Percentiles rank a stretch among this genome's conserved stretches.
Evolutionary conservation across 30 jellyfish, hydroid and myxozoan species (phyloP).

Genomic region (Calvadosia cruxmelitensis): DNA sequence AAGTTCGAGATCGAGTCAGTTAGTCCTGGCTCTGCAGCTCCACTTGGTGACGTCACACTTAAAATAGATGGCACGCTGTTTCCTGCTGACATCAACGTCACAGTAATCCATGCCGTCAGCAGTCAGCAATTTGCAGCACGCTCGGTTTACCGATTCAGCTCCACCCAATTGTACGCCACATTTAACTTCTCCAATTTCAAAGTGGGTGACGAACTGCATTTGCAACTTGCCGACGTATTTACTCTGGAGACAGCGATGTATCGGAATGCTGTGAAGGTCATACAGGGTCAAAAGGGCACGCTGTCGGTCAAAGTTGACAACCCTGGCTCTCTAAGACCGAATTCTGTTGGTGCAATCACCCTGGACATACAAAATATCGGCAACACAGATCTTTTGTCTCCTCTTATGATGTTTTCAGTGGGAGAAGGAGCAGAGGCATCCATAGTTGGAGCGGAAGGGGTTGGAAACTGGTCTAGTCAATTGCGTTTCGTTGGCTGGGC

Average conservation of each 20-base stretch:
- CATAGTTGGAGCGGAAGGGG: neutral
- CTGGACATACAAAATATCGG: conserved; percentile 14
- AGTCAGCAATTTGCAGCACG: neutral
- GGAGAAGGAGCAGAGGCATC: conserved; percentile 1
- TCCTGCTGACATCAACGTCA: conserved; percentile 5
- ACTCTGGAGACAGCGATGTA: neutral
- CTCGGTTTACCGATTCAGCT: conserved; percentile 1
- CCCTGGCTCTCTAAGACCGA: conserved; percentile 20
- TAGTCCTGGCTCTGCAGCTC: conserved; percentile 3
- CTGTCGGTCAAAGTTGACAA: neutral
- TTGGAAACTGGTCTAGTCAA: neutral
- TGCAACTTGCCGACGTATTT: neutral
- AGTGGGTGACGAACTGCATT: neutral
- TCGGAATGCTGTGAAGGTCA: neutral
- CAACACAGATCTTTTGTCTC: conserved; percentile 13
- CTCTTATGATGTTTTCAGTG: conserved; percentile 1
- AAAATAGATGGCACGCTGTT: conserved; percentile 10
- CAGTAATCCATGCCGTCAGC: neutral
- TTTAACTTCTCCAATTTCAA: neutral
- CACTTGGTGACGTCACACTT: neutral
- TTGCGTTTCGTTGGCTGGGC: conserved; percentile 2
- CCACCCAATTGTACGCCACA: conserved; percentile 20
- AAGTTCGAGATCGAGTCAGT: conserved; percentile 10
- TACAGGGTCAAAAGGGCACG: conserved; percentile 7
- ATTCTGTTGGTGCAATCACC: conserved; percentile 1